These are phyloP conservation scores for Anseranas semipalmata DNA, from an alignment of 2,113 vertebrate genomes.

Conservation along the genomic window DNA sequence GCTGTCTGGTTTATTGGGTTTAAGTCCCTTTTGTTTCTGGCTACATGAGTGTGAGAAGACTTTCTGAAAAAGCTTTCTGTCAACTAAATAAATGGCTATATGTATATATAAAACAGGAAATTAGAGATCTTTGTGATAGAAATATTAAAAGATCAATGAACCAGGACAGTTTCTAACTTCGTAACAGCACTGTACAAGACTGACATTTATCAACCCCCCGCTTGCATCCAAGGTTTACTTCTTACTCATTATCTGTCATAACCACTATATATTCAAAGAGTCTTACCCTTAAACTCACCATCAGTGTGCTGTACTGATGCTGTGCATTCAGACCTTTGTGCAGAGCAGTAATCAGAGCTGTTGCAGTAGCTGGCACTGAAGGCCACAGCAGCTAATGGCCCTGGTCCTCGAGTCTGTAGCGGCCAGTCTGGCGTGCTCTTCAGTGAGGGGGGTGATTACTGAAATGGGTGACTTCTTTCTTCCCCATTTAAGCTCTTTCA, in stretches of 20 bases:
- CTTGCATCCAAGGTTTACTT: not conserved
- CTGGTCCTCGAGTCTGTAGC: not conserved
- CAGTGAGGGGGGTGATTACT: not conserved
- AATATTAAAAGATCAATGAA: not conserved
- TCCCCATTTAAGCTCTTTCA: not conserved
- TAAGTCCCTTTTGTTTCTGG: not conserved
- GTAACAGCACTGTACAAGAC: not conserved
- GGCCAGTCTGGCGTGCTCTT: not conserved
- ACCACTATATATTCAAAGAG: not conserved
- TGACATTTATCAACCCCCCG: not conserved
- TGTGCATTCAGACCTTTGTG: rapidly evolving
- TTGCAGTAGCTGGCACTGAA: not conserved
- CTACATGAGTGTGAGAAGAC: not conserved
- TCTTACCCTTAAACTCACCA: not conserved
- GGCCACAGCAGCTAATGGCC: not conserved
- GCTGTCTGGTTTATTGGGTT: not conserved
- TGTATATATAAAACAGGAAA: not conserved
- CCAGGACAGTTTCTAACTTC: not conserved
- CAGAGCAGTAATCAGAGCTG: not conserved
- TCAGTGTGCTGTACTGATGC: not conserved
- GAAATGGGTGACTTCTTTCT: not conserved
- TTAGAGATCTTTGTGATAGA: not conserved
- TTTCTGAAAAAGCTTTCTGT: not conserved
- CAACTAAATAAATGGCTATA: not conserved
- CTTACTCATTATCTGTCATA: not conserved